phyloP scores from a whole-genome alignment of 2,113 vertebrate species.

The Clarias macrocephalus region DNA sequence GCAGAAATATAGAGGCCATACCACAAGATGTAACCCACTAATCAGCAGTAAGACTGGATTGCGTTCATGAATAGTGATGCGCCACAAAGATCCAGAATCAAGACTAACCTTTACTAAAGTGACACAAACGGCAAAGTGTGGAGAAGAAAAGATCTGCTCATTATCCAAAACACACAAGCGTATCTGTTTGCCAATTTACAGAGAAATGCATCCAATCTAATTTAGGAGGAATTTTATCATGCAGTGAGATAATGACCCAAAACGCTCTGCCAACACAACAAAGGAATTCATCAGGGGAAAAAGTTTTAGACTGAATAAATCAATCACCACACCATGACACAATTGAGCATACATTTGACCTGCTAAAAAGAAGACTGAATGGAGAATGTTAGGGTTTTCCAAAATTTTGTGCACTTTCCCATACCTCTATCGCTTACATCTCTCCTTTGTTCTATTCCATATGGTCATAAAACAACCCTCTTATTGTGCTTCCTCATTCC shows the following conservation, averaged over 20 bases:
- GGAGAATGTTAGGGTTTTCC: neutral
- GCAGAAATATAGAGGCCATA: neutral
- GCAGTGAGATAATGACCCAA: neutral
- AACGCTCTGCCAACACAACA: neutral
- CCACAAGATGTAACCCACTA: neutral
- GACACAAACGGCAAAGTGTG: neutral
- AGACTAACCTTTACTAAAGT: neutral
- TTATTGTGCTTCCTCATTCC: no score
- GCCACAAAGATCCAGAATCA: neutral
- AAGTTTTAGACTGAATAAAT: neutral
- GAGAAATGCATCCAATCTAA: neutral
- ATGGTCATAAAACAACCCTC: no score
- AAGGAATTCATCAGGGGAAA: neutral
- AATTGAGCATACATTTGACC: neutral
- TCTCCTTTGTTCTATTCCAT: no score
- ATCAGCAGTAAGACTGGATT: neutral
- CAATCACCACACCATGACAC: neutral
- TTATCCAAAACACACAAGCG: neutral
- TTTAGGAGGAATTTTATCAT: neutral
- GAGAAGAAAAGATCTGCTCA: neutral
- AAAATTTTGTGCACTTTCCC: no score
- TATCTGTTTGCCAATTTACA: neutral
- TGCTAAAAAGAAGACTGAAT: neutral
- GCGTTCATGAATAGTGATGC: neutral
- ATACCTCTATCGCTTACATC: no score